A percentile compares a stretch with the other conserved stretches of the same genome.
These are phyloP conservation scores for Penelope pileata DNA, from an alignment of 2,113 vertebrate species.

Conservation along the genomic window DNA sequence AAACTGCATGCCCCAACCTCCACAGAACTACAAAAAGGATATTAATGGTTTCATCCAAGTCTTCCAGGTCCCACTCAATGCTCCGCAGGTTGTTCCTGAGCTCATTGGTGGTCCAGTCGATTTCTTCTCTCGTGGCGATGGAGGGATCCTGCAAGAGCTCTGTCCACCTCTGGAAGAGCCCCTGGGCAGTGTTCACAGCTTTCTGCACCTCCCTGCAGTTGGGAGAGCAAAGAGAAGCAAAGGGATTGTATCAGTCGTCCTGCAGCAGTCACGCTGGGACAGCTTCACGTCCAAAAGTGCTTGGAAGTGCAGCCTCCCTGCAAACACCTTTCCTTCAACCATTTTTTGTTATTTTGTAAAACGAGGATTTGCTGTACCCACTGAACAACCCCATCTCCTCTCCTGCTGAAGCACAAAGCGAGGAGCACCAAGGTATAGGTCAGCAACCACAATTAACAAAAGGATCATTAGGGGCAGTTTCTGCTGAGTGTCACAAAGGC, in stretches of 20 bases:
- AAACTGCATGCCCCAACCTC: rapidly evolving
- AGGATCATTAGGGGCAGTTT: not conserved
- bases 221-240: not conserved
- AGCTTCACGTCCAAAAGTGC: rapidly evolving
- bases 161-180: conserved; percentile 93
- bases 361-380: not conserved
- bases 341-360: not conserved
- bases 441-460: not conserved
- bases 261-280: not conserved
- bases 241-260: not conserved
- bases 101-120: conserved; percentile 98
- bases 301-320: not conserved
- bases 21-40: conserved; percentile 81
- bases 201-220: conserved; percentile 93
- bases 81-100: conserved; percentile 95
- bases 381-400: not conserved
- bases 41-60: conserved; percentile 98
- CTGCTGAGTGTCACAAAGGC: not conserved
- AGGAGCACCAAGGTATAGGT: not conserved
- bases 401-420: not conserved
- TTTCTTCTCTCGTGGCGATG: conserved; percentile 89
- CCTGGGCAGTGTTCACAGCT: conserved; percentile 93
- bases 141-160: conserved; percentile 89
- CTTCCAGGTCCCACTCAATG: conserved; percentile 98
- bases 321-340: not conserved